phyloP scores from a whole-genome alignment of 2,113 vertebrate species.

The Myrmophylax atrothorax region DNA sequence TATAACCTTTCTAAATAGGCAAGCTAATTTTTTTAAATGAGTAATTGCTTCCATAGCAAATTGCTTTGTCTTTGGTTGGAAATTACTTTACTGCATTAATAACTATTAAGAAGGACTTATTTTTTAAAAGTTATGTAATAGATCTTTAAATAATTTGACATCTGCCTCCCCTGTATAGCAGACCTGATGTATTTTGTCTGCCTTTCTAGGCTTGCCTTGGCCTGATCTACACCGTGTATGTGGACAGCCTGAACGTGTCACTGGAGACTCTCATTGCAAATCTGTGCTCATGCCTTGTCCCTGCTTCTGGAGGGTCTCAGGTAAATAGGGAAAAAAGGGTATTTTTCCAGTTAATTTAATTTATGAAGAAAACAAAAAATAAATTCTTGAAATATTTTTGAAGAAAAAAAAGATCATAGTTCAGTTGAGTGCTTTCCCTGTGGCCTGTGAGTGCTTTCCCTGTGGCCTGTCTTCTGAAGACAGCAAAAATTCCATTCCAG shows the following conservation, averaged over 20 bases:
- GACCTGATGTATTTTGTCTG: slow-evolving; percentile 4
- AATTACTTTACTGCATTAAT: background rate
- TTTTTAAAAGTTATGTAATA: background rate
- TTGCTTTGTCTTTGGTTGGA: background rate
- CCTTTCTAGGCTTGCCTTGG: slow-evolving; percentile 90
- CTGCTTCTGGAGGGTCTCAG: slow-evolving; percentile 92
- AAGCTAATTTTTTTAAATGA: slow-evolving; percentile 38
- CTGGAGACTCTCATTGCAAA: slow-evolving; percentile 91
- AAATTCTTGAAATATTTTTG: slow-evolving; percentile 73
- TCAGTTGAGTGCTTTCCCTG: slow-evolving; percentile 58
- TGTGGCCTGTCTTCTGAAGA: slow-evolving; percentile 60
- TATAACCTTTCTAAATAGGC: background rate
- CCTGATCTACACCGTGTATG: slow-evolving; percentile 92
- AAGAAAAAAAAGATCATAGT: slow-evolving; percentile 57
- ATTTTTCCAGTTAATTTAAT: slow-evolving; percentile 71
- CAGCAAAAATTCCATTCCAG: slow-evolving; percentile 71
- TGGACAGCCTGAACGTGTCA: slow-evolving; percentile 89
- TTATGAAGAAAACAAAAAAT: slow-evolving; percentile 71
- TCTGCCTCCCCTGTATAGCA: background rate
- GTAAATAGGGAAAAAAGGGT: slow-evolving; percentile 71
- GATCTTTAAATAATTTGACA: background rate
- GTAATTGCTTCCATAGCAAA: background rate
- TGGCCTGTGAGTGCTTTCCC: slow-evolving; percentile 53
- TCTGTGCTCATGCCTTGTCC: slow-evolving; percentile 91
- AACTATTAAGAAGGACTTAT: background rate